Percentiles rank a stretch among this genome's conserved stretches.
These are phyloP conservation scores for Cyclina sinensis DNA, from an alignment of 1,140 invertebrate genomes.

Conservation along the genomic window DNA sequence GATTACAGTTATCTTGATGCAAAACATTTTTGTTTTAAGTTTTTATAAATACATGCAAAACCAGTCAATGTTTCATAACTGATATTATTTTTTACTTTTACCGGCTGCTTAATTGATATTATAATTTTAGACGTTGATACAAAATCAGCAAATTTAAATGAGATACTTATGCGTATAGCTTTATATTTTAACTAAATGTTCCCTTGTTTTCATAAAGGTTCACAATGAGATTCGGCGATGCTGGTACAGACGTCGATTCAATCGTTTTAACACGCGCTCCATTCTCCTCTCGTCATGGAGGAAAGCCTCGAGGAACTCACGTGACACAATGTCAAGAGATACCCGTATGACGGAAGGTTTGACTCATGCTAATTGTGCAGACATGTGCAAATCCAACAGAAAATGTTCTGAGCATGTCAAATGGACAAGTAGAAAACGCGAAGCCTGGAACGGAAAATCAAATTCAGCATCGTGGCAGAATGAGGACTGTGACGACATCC, in stretches of 20 bases:
- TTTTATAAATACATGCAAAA: too few species aligned
- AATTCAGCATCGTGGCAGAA: not conserved
- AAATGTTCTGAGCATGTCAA: not conserved
- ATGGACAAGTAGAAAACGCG: conserved; percentile 2
- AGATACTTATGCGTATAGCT: too few species aligned
- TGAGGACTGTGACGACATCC: not conserved
- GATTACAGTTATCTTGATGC: too few species aligned
- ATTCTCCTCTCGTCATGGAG: conserved; percentile 42
- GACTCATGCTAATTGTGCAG: not conserved
- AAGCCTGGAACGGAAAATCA: not conserved
- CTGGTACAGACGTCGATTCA: conserved; percentile 65
- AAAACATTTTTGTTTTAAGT: too few species aligned
- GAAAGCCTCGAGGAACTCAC: conserved; percentile 34
- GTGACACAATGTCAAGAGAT: conserved; percentile 25
- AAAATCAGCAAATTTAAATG: too few species aligned
- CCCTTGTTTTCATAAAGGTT: conserved; percentile 87
- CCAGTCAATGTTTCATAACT: too few species aligned
- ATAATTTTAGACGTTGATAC: too few species aligned
- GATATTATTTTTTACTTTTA: too few species aligned
- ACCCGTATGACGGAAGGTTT: conserved; percentile 28
- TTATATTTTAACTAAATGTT: too few species aligned
- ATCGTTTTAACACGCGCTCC: conserved; percentile 27
- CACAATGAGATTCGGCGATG: conserved; percentile 72
- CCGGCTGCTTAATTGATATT: too few species aligned
- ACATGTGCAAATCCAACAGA: conserved; percentile 26